Conservation (phyloP, 2,113 vertebrate species). For the Cairina moschata region DNA sequence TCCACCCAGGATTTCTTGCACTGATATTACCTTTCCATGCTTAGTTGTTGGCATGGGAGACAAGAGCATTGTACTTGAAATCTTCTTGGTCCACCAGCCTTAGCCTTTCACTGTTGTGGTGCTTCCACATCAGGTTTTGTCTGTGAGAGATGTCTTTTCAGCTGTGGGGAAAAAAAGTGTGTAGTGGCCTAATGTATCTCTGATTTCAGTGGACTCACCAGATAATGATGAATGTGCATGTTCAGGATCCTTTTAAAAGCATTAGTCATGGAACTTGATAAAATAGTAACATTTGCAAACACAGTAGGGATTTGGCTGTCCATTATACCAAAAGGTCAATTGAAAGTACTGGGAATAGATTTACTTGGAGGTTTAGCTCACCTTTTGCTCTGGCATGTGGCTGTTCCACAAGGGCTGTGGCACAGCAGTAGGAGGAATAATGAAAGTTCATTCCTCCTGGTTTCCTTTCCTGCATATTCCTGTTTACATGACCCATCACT, state of each 20-base stretch:
- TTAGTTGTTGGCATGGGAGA: not conserved
- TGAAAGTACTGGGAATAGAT: not conserved
- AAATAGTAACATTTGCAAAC: not conserved
- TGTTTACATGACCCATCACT: not conserved
- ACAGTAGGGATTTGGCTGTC: not conserved
- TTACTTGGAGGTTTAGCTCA: not conserved
- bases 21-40: not conserved
- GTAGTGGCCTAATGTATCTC: not conserved
- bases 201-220: not conserved
- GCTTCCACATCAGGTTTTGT: not conserved
- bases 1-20: not conserved
- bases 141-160: not conserved
- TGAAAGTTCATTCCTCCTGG: not conserved
- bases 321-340: not conserved
- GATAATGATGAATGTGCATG: not conserved
- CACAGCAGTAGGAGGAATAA: not conserved
- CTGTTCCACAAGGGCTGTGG: not conserved
- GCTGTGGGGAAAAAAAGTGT: not conserved
- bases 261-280: not conserved
- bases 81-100: not conserved
- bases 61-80: not conserved
- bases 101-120: not conserved
- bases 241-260: not conserved
- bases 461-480: not conserved
- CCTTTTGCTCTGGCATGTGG: not conserved